phyloP scores from a whole-genome alignment of 2,113 vertebrate genomes.

The Chaetorhynchus papuensis region DNA sequence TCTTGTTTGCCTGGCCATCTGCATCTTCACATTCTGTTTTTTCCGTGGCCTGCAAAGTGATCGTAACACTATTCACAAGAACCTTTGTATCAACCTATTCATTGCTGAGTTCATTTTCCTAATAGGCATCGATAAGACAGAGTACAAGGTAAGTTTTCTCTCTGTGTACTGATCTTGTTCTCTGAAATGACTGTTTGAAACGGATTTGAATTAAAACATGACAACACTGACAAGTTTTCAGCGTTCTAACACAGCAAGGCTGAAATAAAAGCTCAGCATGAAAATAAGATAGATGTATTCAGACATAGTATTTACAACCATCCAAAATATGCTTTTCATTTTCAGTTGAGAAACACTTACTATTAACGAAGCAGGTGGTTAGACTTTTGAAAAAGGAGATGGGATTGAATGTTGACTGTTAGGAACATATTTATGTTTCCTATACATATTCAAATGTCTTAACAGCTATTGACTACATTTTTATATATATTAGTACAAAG shows the following conservation, averaged over 20 bases:
- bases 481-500: not conserved
- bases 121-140: slow-evolving; percentile 95
- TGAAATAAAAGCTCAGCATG: slow-evolving; percentile 60
- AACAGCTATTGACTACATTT: not conserved
- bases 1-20: slow-evolving; percentile 93
- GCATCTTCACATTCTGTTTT: slow-evolving; percentile 99
- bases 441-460: not conserved
- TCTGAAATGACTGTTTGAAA: slow-evolving; percentile 60
- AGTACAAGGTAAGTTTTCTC: slow-evolving; percentile 83
- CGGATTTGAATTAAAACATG: slow-evolving; percentile 57
- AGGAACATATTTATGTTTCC: not conserved
- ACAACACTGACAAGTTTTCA: slow-evolving; percentile 48
- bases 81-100: slow-evolving; percentile 98
- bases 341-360: not conserved
- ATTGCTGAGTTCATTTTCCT: slow-evolving; percentile 97
- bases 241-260: slow-evolving; percentile 49
- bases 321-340: slow-evolving; percentile 21
- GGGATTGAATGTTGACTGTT: not conserved
- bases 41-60: slow-evolving; percentile 98
- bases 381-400: not conserved
- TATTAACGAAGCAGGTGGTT: not conserved
- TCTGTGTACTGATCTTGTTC: slow-evolving; percentile 57
- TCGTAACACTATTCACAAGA: slow-evolving; percentile 99
- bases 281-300: slow-evolving; percentile 51
- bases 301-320: slow-evolving; percentile 21